Percentiles rank a stretch among this genome's conserved stretches.
These are phyloP conservation scores for Ibidorhyncha struthersii DNA, from an alignment of 2,113 vertebrate genomes.

Conservation along the genomic window DNA sequence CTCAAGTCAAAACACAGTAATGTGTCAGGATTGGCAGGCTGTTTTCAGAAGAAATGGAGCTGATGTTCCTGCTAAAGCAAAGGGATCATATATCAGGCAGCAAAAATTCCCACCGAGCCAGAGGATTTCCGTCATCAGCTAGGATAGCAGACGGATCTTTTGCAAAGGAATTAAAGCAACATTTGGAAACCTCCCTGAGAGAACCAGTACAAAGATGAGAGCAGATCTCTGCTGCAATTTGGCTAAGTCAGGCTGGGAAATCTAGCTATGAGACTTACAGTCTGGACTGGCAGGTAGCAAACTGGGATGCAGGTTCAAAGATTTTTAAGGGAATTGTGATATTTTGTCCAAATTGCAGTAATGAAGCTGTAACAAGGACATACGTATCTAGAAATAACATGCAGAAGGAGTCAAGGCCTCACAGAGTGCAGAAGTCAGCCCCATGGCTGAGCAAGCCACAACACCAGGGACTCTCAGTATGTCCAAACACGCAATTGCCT, in stretches of 20 bases:
- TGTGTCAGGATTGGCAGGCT: background rate
- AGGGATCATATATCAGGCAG: background rate
- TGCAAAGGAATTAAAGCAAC: background rate
- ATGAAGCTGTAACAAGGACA: background rate
- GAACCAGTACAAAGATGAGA: background rate
- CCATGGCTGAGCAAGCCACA: background rate
- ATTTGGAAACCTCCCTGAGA: background rate
- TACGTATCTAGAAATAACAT: background rate
- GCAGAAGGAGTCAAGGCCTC: background rate
- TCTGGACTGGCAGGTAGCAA: background rate
- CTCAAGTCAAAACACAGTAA: background rate
- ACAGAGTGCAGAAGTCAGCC: accelerated
- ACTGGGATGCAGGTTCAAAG: background rate
- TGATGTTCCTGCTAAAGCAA: background rate
- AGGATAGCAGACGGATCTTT: background rate
- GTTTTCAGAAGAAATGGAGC: background rate
- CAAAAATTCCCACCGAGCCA: background rate
- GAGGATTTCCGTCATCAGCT: background rate
- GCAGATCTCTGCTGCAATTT: background rate
- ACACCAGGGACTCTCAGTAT: accelerated
- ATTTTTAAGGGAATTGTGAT: background rate
- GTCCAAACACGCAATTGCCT: accelerated
- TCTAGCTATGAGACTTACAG: too few relatives aligned
- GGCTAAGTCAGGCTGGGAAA: background rate
- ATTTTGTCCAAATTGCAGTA: background rate